Conservation (phyloP, 2,113 vertebrate species). For the Todiramphus saurophagus region DNA sequence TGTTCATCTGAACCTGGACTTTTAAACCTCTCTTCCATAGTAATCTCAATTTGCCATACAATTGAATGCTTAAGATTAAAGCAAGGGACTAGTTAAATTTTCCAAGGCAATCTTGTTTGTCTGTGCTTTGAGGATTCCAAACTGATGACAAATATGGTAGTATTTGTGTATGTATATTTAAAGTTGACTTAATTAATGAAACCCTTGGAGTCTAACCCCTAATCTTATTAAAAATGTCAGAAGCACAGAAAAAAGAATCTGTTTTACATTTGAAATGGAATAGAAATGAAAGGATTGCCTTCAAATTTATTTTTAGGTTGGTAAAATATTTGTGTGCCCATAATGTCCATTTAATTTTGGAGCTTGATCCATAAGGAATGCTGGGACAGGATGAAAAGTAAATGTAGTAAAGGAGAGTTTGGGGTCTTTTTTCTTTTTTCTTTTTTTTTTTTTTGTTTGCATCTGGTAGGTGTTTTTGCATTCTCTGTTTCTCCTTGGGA, state of each 20-base stretch:
- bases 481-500: neutral
- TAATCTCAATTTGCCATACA: neutral
- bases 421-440: neutral
- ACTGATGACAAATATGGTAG: neutral
- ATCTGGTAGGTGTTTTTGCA: neutral
- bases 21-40: neutral
- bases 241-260: conserved; percentile 25
- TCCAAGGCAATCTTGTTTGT: neutral
- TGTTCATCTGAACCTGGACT: neutral
- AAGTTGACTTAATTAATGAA: conserved; percentile 40
- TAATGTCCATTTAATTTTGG: conserved; percentile 32
- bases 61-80: neutral
- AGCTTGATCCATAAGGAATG: conserved; percentile 1
- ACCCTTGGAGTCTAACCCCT: neutral
- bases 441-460: neutral
- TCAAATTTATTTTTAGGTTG: conserved; percentile 48
- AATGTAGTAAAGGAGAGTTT: neutral
- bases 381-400: neutral
- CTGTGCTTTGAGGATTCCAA: neutral
- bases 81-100: neutral
- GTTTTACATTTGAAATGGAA: neutral
- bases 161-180: conserved; percentile 34
- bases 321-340: conserved; percentile 36
- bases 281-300: conserved; percentile 43
- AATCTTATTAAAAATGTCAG: conserved; percentile 19